Evolutionary conservation across 2,113 vertebrate genomes (phyloP), one percentile per base, ranked within the genome.

Genomic region (Harpagus bidentatus): DNA sequence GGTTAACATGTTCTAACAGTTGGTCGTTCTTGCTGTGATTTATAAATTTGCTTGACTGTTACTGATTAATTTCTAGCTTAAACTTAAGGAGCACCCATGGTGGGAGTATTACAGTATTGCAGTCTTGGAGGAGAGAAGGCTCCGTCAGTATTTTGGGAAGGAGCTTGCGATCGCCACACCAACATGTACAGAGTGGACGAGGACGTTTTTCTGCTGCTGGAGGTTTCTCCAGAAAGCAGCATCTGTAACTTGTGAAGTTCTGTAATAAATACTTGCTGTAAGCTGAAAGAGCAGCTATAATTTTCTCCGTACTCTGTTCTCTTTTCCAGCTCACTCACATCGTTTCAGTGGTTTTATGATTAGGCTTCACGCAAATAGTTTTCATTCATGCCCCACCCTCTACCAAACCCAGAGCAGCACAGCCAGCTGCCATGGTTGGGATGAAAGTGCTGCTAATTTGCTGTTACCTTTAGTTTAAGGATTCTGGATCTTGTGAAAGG

Each of bases 171-270:
- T 50, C 2, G 2, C 42, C 18, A 10, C 50, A 8, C 40, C 18
- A 22, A 11, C 17, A 11, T 3, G 0, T 0, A 0, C 0, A 13
- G 36, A 40, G 29, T 0, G 8, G 79, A 48, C 0, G 1, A 34
- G 50, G 4, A 0, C 0, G 50, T 2, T 62, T 48, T 71, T 8
- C 23, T 93, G 74, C 82, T 76, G 66, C 71, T 79, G 61, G 62
- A 71, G 74, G 56, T 71, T 92, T 34, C 90, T 79, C 23, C 79
- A 40, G 85, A 42, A 52, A 40, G 29, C 82, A 77, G 82, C 79
- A 36, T 61, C 86, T 86, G 66, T 34, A 50, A 19, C 53, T 69
- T 12, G 55, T 52, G 76, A 25, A 26, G 48, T 13, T 53, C 88
- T n/a, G 13, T 43, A 23, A 15, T 16, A 74, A 83, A 56, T 17